Base-by-base conservation (phyloP, 2,888 invertebrate species). In the Carcina quercana region DNA sequence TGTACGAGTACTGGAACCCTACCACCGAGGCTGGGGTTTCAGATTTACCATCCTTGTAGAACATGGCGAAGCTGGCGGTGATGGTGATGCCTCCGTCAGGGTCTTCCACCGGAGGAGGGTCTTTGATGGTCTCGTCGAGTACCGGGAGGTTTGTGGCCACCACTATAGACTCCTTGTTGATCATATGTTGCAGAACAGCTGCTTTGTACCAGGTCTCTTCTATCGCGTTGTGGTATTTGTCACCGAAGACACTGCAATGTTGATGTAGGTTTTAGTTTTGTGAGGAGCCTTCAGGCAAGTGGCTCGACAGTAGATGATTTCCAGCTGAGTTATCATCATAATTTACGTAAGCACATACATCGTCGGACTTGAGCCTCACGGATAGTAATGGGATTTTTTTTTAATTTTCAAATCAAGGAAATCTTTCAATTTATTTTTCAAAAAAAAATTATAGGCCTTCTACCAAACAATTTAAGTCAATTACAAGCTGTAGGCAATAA, bases 181-280 rank as follows among this genome's bases (percentile, higher is more conserved):
- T 86, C 56, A 90, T 88, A 60, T 95, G 92, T 53, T 95, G 94
- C 25, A 96, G 86, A 3, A 96, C 93, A 1, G 96, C 95, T 40
- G 93, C 91, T 63, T 93, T 92, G 63, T 96, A 96, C 95, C 95
- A 96, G 0, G 92, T 89, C 66, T 96, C 95, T 61, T 96, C 95
- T 13, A 95, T 92, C 0, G 95, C 91, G 31, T 87, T 87, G 28
- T 60, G 87, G 58, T 94, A 90, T 27, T 86, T 68, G 50, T 94
- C 92, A 6, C 94, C 94, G 55, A 95, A 95, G 42, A 90, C 89
- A 11, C 89, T 90, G 56, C 7, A 34, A 30, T 14, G 13, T n/a
- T 25, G n/a, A n/a, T n/a, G n/a, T n/a, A n/a, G n/a, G n/a, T n/a
- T n/a, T n/a, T n/a, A n/a, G n/a, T n/a, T n/a, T n/a, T n/a, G n/a